Evolutionary conservation across 1,140 invertebrate species (phyloP).

Genomic region (Drosophila ironensis): DNA sequence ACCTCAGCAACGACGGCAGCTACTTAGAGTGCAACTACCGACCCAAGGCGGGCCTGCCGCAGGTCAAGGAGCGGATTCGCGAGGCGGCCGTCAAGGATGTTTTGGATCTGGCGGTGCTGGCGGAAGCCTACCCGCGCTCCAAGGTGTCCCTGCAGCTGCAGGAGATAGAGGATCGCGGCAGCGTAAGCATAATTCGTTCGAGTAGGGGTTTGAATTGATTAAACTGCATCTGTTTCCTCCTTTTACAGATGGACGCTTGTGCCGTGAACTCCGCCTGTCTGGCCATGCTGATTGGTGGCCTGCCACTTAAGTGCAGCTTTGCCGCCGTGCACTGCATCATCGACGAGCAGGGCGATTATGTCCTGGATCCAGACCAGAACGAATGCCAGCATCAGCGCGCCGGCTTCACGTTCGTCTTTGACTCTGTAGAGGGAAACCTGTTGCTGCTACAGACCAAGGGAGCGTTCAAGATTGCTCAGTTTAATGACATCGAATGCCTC

Average conservation of each 20-base stretch:
- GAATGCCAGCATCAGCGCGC: slow-evolving; percentile 82
- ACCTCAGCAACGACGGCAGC: slow-evolving; percentile 90
- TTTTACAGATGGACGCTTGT: slow-evolving; percentile 88
- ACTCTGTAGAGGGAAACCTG: slow-evolving; percentile 86
- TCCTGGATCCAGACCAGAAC: slow-evolving; percentile 86
- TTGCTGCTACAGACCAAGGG: slow-evolving; percentile 87
- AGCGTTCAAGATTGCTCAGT: slow-evolving; percentile 86
- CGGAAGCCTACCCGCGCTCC: slow-evolving; percentile 89
- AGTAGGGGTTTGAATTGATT: not conserved
- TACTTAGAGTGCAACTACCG: slow-evolving; percentile 90
- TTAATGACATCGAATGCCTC: slow-evolving; percentile 85
- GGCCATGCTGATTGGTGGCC: slow-evolving; percentile 90
- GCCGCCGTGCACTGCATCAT: slow-evolving; percentile 90
- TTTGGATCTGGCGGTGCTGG: slow-evolving; percentile 88
- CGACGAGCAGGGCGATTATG: slow-evolving; percentile 85
- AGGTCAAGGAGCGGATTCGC: slow-evolving; percentile 87
- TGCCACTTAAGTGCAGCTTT: slow-evolving; percentile 90
- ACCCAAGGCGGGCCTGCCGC: slow-evolving; percentile 89
- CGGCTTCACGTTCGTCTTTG: slow-evolving; percentile 87
- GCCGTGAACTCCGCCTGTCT: slow-evolving; percentile 91
- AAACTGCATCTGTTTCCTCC: slow-evolving; percentile 21
- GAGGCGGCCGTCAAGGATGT: slow-evolving; percentile 90
- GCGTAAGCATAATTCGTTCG: slow-evolving; percentile 84
- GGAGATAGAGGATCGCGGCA: slow-evolving; percentile 92
- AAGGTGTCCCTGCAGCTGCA: slow-evolving; percentile 90